Conservation (phyloP, 2,888 invertebrate species). For the Conchocele bisecta region DNA sequence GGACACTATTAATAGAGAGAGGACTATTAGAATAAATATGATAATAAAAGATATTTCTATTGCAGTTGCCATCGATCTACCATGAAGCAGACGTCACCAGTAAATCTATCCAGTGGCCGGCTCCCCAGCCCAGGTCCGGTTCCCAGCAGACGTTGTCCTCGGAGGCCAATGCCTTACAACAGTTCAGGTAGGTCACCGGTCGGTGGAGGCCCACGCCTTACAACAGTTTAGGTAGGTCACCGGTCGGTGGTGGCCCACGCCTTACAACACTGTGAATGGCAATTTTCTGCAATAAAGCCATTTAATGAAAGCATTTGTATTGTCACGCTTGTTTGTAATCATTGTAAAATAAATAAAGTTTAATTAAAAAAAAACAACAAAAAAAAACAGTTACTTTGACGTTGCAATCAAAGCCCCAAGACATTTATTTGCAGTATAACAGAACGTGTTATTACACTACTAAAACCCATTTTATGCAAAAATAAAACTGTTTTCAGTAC, state of each 20-base stretch:
- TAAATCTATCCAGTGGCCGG: conserved; percentile 59
- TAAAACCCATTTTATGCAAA: too few relatives aligned
- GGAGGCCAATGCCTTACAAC: conserved; percentile 73
- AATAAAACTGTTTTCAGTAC: conserved; percentile 72
- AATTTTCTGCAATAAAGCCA: too few relatives aligned
- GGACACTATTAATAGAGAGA: neutral
- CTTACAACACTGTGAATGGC: conserved; percentile 77
- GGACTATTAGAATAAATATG: neutral
- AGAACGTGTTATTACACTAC: too few relatives aligned
- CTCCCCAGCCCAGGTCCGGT: conserved; percentile 63
- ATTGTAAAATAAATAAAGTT: too few relatives aligned
- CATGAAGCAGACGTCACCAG: conserved; percentile 35
- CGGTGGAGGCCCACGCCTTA: conserved; percentile 71
- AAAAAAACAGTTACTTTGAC: too few relatives aligned
- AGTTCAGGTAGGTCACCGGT: conserved; percentile 74
- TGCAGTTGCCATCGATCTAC: conserved; percentile 57
- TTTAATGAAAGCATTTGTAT: too few relatives aligned
- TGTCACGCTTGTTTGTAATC: too few relatives aligned
- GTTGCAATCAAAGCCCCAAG: too few relatives aligned
- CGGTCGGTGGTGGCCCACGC: conserved; percentile 70
- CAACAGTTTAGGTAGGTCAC: conserved; percentile 75
- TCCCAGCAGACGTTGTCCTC: conserved; percentile 65
- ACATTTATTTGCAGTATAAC: neutral
- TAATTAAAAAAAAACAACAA: too few relatives aligned
- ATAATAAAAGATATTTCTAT: neutral